A percentile compares a stretch with the other conserved stretches of the same genome.
Conservation (phyloP, 2,888 invertebrate species). For the Escarpia spicata region DNA sequence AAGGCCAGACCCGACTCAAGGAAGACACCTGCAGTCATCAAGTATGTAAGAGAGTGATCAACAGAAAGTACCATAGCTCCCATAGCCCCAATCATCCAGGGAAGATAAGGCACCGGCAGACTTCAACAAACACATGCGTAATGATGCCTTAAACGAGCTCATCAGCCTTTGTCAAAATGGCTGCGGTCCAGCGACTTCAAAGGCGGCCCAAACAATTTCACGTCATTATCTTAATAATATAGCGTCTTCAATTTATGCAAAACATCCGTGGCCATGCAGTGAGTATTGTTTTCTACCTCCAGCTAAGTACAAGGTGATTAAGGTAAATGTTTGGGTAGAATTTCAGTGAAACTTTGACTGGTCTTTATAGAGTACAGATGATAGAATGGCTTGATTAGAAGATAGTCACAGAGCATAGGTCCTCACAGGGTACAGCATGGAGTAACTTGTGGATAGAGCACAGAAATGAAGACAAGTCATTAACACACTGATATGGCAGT, state of each 20-base stretch:
- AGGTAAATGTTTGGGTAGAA: background rate
- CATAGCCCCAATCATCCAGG: background rate
- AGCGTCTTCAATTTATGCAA: constrained; percentile 13
- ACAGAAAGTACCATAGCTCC: background rate
- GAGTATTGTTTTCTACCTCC: background rate
- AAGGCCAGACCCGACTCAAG: background rate
- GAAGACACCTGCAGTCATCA: constrained; percentile 9
- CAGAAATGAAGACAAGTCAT: background rate
- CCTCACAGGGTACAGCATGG: no score
- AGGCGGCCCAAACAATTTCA: constrained; percentile 11
- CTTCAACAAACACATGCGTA: background rate
- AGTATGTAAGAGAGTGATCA: background rate
- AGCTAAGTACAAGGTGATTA: background rate
- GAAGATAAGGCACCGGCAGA: background rate
- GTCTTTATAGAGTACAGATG: background rate
- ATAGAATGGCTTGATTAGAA: no score
- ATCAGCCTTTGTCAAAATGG: background rate
- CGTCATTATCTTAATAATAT: constrained; percentile 16
- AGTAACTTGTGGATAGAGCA: background rate
- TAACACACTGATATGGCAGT: background rate
- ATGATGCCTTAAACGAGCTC: background rate
- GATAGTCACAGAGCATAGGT: no score
- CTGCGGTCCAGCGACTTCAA: background rate
- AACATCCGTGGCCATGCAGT: background rate
- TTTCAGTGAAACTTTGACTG: background rate